These are phyloP conservation scores for Micrastur ruficollis DNA, from an alignment of 2,797 vertebrate species.

Conservation along the genomic window DNA sequence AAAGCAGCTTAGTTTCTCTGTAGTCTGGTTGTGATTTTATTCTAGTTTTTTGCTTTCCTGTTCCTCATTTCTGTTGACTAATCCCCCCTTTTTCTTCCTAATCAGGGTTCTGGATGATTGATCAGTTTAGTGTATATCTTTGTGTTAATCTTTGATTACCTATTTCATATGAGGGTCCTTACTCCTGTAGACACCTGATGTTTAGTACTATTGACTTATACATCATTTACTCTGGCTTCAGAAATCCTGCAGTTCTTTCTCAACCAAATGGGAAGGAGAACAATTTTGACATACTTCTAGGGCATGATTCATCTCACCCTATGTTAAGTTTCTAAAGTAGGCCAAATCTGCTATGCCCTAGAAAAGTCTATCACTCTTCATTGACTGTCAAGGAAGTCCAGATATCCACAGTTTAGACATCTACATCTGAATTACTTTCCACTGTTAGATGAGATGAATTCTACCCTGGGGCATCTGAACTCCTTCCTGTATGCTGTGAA, in stretches of 20 bases:
- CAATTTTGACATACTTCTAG: neutral
- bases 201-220: neutral
- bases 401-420: neutral
- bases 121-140: neutral
- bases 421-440: neutral
- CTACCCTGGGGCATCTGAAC: neutral
- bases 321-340: neutral
- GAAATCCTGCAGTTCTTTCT: neutral
- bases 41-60: neutral
- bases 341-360: neutral
- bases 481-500: neutral
- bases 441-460: neutral
- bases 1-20: neutral
- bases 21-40: neutral
- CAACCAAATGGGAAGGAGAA: neutral
- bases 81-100: neutral
- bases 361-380: neutral
- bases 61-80: neutral
- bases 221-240: neutral
- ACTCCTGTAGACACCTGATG: neutral
- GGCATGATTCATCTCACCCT: neutral
- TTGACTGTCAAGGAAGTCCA: neutral
- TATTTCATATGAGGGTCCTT: neutral
- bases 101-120: neutral
- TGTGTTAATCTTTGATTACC: neutral